phyloP scores from a whole-genome alignment of 2,797 vertebrate genomes.

The Sebastes jordani region DNA sequence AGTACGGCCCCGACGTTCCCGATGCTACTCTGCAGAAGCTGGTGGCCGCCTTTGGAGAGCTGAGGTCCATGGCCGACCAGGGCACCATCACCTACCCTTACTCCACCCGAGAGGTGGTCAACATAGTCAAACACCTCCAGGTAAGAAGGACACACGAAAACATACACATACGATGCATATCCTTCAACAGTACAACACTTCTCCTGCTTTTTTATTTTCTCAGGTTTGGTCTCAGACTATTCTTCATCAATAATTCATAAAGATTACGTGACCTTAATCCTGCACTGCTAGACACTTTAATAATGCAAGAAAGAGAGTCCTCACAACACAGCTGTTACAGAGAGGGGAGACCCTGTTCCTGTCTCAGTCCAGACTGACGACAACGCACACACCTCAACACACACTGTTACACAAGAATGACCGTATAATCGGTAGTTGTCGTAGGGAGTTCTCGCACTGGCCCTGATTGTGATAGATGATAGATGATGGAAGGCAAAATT shows the following conservation, averaged over 20 bases:
- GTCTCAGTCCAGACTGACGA: not conserved
- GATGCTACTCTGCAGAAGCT: constrained; percentile 89
- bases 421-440: accelerated
- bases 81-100: constrained; percentile 96
- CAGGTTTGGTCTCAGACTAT: not conserved
- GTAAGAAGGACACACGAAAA: constrained; percentile 67
- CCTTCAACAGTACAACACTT: not conserved
- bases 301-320: constrained; percentile 40
- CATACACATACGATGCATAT: no score
- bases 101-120: constrained; percentile 97
- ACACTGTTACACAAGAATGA: not conserved
- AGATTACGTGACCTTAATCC: constrained; percentile 5
- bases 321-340: constrained; percentile 4
- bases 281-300: constrained; percentile 10
- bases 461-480: not conserved
- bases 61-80: constrained; percentile 94
- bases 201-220: not conserved
- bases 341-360: not conserved
- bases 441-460: not conserved
- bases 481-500: not conserved
- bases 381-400: not conserved
- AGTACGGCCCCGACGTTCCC: constrained; percentile 92
- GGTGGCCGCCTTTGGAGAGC: constrained; percentile 94
- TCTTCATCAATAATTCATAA: constrained; percentile 30
- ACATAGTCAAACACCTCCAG: constrained; percentile 97